A percentile compares a stretch with the other conserved stretches of the same genome.
Evolutionary conservation across 2,113 vertebrate species (phyloP).

Genomic region (Nerophis ophidion): DNA sequence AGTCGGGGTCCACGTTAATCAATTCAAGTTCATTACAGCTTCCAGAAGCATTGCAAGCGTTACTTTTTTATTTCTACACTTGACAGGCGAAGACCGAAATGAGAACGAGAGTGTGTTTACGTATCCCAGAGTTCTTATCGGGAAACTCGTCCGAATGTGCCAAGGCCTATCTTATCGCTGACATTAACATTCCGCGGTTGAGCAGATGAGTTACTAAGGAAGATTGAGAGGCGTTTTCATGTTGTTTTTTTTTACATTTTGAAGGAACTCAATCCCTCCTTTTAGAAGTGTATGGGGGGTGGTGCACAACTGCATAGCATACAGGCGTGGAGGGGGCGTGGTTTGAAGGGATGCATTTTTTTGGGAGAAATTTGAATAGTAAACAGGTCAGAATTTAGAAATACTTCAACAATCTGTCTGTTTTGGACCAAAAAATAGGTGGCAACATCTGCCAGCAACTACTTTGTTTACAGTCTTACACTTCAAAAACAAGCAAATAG

Average conservation of each 20-base stretch:
- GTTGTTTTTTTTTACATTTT: slow-evolving; percentile 7
- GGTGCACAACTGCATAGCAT: too few relatives aligned
- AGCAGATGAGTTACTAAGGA: slow-evolving; percentile 1
- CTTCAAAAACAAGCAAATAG: not conserved
- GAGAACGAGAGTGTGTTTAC: slow-evolving; percentile 46
- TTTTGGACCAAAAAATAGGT: too few relatives aligned
- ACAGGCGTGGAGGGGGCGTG: too few relatives aligned
- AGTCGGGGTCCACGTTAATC: too few relatives aligned
- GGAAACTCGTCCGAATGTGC: not conserved
- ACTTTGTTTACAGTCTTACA: not conserved
- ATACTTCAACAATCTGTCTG: too few relatives aligned
- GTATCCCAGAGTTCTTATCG: slow-evolving; percentile 54
- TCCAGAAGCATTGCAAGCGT: slow-evolving; percentile 7
- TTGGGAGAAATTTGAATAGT: too few relatives aligned
- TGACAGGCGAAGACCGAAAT: slow-evolving; percentile 13
- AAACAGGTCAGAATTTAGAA: too few relatives aligned
- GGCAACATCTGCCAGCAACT: slow-evolving; percentile 22
- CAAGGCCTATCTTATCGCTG: slow-evolving; percentile 28
- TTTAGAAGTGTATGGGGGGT: too few relatives aligned
- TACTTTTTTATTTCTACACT: not conserved
- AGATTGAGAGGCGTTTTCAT: slow-evolving; percentile 12
- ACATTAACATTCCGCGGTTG: not conserved
- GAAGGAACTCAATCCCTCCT: too few relatives aligned
- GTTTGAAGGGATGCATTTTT: too few relatives aligned
- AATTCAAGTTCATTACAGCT: too few relatives aligned